These are phyloP conservation scores for Prorops nasuta DNA, from an alignment of 1,140 invertebrate genomes.

Conservation along the genomic window DNA sequence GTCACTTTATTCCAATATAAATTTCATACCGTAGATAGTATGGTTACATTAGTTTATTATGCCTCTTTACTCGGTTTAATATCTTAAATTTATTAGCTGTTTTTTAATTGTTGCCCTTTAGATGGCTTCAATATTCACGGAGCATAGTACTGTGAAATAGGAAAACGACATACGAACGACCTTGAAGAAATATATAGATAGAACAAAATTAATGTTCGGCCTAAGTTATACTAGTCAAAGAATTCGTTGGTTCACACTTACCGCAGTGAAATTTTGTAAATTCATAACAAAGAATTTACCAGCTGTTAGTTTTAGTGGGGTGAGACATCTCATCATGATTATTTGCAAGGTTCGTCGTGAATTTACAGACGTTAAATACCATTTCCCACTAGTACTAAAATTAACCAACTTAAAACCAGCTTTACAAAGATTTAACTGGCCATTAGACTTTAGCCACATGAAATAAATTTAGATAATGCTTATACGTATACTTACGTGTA, in stretches of 20 bases:
- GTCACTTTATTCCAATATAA: neutral
- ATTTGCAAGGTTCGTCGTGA: constrained; percentile 21
- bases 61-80: neutral
- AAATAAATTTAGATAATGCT: too few species aligned
- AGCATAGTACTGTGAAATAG: constrained; percentile 28
- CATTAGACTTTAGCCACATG: too few species aligned
- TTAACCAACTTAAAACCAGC: too few species aligned
- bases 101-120: neutral
- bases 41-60: neutral
- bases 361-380: constrained; percentile 26
- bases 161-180: constrained; percentile 28
- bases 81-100: neutral
- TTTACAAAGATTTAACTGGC: too few species aligned
- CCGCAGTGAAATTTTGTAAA: constrained; percentile 28
- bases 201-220: neutral
- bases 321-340: constrained; percentile 23
- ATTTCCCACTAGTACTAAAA: constrained; percentile 25
- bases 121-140: constrained; percentile 6
- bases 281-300: constrained; percentile 30
- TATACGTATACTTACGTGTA: constrained; percentile 29
- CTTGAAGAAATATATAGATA: constrained; percentile 17
- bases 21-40: neutral
- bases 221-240: neutral
- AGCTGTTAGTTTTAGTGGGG: constrained; percentile 28
- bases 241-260: constrained; percentile 17